Conservation (phyloP, 2,797 vertebrate genomes). For the Ibycter americanus region DNA sequence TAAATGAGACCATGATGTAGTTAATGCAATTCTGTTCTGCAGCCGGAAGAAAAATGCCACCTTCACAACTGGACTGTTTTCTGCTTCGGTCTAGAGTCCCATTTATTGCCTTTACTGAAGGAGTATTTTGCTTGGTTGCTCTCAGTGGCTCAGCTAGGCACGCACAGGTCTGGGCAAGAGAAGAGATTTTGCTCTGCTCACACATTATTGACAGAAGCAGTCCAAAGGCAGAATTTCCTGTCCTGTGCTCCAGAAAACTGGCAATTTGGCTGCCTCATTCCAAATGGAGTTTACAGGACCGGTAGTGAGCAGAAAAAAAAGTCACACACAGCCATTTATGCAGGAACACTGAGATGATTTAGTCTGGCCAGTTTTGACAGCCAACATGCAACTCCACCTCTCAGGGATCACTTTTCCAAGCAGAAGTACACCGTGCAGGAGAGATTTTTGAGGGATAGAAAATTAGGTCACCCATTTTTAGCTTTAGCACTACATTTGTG, state of each 20-base stretch:
- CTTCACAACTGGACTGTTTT: neutral
- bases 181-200: neutral
- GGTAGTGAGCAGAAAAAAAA: neutral
- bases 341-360: neutral
- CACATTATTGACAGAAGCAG: neutral
- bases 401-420: neutral
- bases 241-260: neutral
- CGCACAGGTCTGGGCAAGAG: accelerated
- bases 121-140: neutral
- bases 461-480: neutral
- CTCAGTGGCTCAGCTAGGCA: neutral
- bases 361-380: neutral
- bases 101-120: neutral
- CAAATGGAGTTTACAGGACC: neutral
- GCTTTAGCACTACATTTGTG: neutral
- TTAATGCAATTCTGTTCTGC: neutral
- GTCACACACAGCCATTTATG: neutral
- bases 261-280: neutral
- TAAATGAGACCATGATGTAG: neutral
- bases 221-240: neutral
- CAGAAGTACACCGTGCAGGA: neutral
- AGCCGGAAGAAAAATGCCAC: neutral
- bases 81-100: neutral
- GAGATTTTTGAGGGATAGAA: neutral
- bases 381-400: neutral